phyloP scores from a whole-genome alignment of 2,113 vertebrate species.

The Otolemur garnettii region DNA sequence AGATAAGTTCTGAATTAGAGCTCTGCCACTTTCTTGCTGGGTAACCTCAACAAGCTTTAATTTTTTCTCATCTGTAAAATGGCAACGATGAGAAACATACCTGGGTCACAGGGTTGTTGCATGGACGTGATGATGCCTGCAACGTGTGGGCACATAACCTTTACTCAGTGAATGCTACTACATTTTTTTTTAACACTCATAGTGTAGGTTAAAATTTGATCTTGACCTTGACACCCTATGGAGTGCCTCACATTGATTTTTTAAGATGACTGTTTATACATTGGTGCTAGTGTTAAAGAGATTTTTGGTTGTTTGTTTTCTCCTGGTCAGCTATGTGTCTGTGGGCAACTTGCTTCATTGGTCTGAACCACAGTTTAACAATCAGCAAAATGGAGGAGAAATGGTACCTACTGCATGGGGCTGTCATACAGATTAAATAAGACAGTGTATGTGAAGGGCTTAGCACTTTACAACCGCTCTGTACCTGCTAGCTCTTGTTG shows the following conservation, averaged over 20 bases:
- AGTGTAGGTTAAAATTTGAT: not conserved
- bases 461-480: not conserved
- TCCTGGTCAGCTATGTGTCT: not conserved
- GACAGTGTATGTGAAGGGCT: not conserved
- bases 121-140: not conserved
- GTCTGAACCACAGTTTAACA: not conserved
- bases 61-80: constrained; percentile 24
- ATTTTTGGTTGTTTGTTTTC: not conserved
- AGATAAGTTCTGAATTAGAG: not conserved
- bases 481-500: not conserved
- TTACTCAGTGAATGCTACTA: not conserved
- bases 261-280: not conserved
- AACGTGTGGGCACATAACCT: not conserved
- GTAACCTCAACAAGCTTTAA: not conserved
- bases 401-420: not conserved
- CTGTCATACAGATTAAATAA: not conserved
- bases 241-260: not conserved
- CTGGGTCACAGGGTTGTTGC: not conserved
- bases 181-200: not conserved
- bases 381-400: not conserved
- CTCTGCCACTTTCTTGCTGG: not conserved
- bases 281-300: not conserved
- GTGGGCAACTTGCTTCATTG: not conserved
- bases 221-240: not conserved
- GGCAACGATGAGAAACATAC: not conserved